These are phyloP conservation scores for Crotophaga sulcirostris DNA, from an alignment of 2,113 vertebrate genomes.

Conservation along the genomic window DNA sequence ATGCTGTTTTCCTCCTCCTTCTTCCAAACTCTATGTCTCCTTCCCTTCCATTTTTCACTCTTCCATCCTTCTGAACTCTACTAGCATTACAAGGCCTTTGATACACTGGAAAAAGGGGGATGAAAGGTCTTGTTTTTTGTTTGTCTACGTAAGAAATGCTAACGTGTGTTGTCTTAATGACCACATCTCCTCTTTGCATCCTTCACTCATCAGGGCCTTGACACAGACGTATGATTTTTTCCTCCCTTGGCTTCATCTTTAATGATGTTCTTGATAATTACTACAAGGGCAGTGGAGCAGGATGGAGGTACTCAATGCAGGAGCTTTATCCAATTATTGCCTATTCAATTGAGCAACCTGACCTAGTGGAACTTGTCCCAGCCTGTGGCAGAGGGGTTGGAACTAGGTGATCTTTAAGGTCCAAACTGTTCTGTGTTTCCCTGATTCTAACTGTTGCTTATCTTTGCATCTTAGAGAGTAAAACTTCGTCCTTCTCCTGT, in stretches of 20 bases:
- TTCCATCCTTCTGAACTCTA: not conserved
- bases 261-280: conserved; percentile 16
- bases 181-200: not conserved
- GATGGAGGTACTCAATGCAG: not conserved
- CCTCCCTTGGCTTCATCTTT: not conserved
- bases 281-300: not conserved
- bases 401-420: no score
- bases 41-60: not conserved
- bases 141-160: conserved; percentile 48
- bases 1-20: not conserved
- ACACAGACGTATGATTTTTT: not conserved
- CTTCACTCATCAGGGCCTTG: not conserved
- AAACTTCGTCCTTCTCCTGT: not conserved
- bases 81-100: not conserved
- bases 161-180: conserved; percentile 70
- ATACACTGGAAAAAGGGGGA: not conserved
- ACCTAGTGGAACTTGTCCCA: no score
- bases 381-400: no score
- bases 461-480: not conserved
- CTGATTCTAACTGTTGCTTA: not conserved
- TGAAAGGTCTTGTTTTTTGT: not conserved
- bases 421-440: no score
- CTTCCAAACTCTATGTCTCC: not conserved
- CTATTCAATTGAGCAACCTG: not conserved
- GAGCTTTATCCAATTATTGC: not conserved